A percentile compares a stretch with the other conserved stretches of the same genome.
These are phyloP conservation scores for Hapalemur alaotrensis DNA, from an alignment of 2,797 vertebrate genomes.

Conservation along the genomic window DNA sequence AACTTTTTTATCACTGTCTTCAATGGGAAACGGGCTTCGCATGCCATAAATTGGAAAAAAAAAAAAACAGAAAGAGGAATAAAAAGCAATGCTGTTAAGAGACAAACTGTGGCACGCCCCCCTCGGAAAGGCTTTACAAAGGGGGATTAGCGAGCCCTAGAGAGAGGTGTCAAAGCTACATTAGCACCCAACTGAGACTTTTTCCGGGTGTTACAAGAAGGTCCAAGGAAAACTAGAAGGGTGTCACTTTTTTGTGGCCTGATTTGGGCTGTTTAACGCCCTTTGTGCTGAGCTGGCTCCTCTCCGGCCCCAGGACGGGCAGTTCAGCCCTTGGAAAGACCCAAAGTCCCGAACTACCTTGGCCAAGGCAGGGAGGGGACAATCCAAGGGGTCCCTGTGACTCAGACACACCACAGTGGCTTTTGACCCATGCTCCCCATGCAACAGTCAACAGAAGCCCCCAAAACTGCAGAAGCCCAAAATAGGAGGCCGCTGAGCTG, in stretches of 20 bases:
- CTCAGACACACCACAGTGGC: neutral
- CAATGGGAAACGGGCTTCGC: neutral
- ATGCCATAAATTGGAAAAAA: neutral
- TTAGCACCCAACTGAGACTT: neutral
- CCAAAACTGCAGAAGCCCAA: neutral
- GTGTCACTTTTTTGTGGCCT: neutral
- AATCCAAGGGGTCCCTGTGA: no score
- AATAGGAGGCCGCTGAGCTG: no score
- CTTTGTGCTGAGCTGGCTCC: neutral
- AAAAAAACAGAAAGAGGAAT: neutral
- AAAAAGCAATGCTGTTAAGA: neutral
- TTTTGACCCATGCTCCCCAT: neutral
- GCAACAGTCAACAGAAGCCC: neutral
- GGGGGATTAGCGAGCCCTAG: neutral
- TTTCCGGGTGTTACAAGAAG: neutral
- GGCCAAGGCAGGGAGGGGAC: neutral
- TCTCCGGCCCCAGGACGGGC: rapidly evolving
- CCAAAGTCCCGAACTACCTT: neutral
- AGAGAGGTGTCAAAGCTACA: neutral
- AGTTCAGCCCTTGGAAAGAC: neutral
- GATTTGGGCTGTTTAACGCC: neutral
- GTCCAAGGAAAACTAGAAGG: neutral
- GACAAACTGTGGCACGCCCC: neutral
- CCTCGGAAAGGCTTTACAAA: neutral
- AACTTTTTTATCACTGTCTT: neutral